Base-by-base conservation (phyloP, 2,797 vertebrate genomes). In the Phaenicophaeus curvirostris region DNA sequence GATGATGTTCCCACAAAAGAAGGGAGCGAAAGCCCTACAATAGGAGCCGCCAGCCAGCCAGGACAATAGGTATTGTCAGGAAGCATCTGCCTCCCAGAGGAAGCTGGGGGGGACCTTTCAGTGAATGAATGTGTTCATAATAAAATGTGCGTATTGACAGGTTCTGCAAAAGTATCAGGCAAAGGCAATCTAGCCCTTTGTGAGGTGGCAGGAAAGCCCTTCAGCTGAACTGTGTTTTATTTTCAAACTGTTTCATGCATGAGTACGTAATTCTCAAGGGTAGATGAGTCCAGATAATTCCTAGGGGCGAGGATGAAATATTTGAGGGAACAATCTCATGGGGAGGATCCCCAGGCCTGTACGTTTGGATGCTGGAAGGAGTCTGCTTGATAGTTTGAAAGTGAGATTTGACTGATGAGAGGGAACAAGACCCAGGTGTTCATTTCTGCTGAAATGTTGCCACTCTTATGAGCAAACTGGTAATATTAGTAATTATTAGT, bases 1-100 rank as follows among this genome's bases (percentile, higher is more conserved):
- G 97, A 97, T 97, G 94, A 87, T 77, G 95, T 95, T 96, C 95
- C 87, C 93, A 97, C 96, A 97, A 97, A 96, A 94, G 96, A 67
- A 95, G 89, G 72, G 42, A 94, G 94, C 19, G 62, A 94, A 89
- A 96, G 97, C 92, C 72, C 93, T 55, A 13, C 76, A 33, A 89
- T 58, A 68, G 62, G 66, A 78, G 76, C 83, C 3, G 44, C 67
- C 90, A 69, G 89, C 35, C 81, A 23, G 51, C 44, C 54, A 68
- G 91, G 95, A 96, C 94, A 96, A 94, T 91, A 93, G 90, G 91
- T 90, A 61, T 50, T 72, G 79, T 94, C 97, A 98, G 98, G 98
- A 98, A 98, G 97, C 98, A 98, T 97, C 98, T 98, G 98, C 91
- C 66, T 67, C 13, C 5, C 62, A 92, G 96, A 96, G 97, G 98